Evolutionary conservation across 2,113 vertebrate species (phyloP), one percentile per base, ranked within the genome.

Genomic region (Rhynchomys soricoides): DNA sequence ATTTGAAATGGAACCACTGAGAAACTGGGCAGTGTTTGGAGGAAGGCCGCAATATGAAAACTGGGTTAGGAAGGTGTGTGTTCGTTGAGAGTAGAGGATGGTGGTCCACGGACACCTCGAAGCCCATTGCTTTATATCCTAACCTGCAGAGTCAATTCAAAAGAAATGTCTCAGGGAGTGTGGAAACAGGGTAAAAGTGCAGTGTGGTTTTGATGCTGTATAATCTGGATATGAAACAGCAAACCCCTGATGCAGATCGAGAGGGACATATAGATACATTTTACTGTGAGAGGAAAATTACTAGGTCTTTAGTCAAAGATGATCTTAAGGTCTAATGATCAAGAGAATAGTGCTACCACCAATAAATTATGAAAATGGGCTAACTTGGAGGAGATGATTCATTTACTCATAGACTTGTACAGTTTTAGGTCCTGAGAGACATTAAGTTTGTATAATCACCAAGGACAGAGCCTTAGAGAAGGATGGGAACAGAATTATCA

Each of bases 301-400:
- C 43, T 48, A 92, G 59, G 43, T 31, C 29, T 93, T 82, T 71
- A 77, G 16, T 85, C 21, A 57, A 59, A 75, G 77, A 11, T 55
- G 71, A 83, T 71, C 43, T 78, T 64, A 57, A 86, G 82, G 48
- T 77, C 91, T 78, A n/a, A 40, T 74, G 79, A 79, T 73, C 19
- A 87, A 52, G 40, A 91, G 55, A 74, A n/a, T 19, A 19, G 48
- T 70, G 55, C 16, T 48, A 9, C 22, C 48, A 7, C 48, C 43
- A 78, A 52, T 10, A 45, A n/a, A 34, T 13, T n/a, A 11, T 73
- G n/a, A 95, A 73, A 77, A n/a, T 83, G 37, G 66, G 43, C 22
- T 45, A 2, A 71, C 64, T n/a, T 89, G 50, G 64, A 29, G n/a
- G 5, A 78, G 40, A 78, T 31, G 13, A 10, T 81, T 16, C 64